Evolutionary conservation across 1,140 invertebrate genomes (phyloP).

Genomic region (Metopolophium dirhodum): DNA sequence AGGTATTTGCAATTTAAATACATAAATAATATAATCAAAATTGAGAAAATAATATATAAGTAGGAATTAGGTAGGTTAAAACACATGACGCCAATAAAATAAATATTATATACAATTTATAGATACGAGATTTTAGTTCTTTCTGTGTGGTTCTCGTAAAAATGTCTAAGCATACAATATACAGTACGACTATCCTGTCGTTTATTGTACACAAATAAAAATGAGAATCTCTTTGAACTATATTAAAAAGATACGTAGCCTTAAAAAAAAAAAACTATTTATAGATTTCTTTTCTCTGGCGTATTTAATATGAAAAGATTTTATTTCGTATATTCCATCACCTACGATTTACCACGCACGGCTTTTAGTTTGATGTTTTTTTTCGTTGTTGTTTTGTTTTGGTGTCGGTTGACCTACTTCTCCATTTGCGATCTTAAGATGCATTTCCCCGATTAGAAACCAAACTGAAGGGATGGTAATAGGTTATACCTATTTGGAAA

Average conservation of each 20-base stretch:
- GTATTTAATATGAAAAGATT: background rate
- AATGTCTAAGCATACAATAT: background rate
- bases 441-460: background rate
- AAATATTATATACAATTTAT: background rate
- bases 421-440: background rate
- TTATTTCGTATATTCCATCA: background rate
- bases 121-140: background rate
- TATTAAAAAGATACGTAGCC: background rate
- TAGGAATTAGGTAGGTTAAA: too few species aligned
- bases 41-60: background rate
- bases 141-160: background rate
- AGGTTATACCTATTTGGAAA: background rate
- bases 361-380: background rate
- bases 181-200: background rate
- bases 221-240: background rate
- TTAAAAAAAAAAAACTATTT: background rate
- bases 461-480: background rate
- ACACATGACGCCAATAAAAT: background rate
- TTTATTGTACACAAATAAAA: background rate
- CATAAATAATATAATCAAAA: background rate
- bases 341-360: background rate
- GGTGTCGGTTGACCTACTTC: background rate
- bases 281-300: background rate
- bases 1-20: background rate
- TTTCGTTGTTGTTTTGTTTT: too few species aligned